phyloP scores from a whole-genome alignment of 1,140 invertebrate genomes.

The Papilio glaucus region DNA sequence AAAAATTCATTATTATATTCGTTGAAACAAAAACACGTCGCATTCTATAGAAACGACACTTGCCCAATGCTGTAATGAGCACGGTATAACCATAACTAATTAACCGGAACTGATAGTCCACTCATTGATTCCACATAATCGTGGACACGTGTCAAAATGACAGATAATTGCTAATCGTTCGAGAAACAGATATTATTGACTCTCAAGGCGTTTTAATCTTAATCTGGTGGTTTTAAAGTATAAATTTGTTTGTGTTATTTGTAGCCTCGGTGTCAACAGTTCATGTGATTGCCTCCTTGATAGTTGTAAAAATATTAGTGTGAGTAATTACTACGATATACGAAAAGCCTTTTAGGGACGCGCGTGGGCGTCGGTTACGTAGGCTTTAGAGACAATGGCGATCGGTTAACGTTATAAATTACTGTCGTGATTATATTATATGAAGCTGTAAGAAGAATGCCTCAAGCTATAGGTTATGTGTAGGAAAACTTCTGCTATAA shows the following conservation, averaged over 20 bases:
- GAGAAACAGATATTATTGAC: neutral
- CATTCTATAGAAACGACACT: neutral
- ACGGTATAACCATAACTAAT: neutral
- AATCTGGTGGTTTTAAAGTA: neutral
- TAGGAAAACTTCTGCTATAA: neutral
- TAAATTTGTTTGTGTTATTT: slow-evolving; percentile 10
- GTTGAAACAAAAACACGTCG: no score
- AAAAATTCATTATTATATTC: no score
- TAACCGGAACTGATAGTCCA: slow-evolving; percentile 17
- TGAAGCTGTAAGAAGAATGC: neutral
- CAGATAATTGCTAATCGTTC: slow-evolving; percentile 14
- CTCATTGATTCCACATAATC: slow-evolving; percentile 29
- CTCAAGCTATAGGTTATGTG: neutral
- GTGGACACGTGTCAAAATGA: slow-evolving; percentile 29
- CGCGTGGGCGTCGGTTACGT: slow-evolving; percentile 25
- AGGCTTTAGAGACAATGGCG: slow-evolving; percentile 10
- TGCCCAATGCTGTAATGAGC: neutral
- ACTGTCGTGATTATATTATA: slow-evolving; percentile 7
- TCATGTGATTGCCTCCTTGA: slow-evolving; percentile 48
- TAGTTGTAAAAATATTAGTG: slow-evolving; percentile 51
- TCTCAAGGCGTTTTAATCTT: neutral
- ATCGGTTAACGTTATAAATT: slow-evolving; percentile 14
- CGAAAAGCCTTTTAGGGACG: slow-evolving; percentile 6
- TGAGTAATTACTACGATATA: slow-evolving; percentile 34
- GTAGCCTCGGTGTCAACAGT: slow-evolving; percentile 41